phyloP scores from a whole-genome alignment of 2,797 vertebrate genomes.

The Chiroxiphia lanceolata region DNA sequence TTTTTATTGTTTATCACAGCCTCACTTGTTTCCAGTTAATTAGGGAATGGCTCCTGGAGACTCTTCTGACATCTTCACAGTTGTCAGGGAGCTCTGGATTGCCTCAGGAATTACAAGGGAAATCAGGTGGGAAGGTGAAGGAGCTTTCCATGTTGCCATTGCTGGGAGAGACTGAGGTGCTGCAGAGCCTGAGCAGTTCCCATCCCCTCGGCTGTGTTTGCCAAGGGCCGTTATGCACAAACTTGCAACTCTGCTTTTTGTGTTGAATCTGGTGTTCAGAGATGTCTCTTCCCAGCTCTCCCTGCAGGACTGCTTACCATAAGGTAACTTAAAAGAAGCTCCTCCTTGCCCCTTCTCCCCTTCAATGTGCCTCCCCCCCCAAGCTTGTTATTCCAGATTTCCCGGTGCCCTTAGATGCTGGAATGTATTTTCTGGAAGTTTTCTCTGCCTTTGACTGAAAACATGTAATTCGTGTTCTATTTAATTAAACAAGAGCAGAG shows the following conservation, averaged over 20 bases:
- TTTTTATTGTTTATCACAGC: background rate
- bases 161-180: background rate
- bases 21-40: background rate
- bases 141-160: background rate
- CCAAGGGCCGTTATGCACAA: background rate
- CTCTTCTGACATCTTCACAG: background rate
- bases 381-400: conserved; percentile 28
- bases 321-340: background rate
- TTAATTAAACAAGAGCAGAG: background rate
- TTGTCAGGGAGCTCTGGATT: background rate
- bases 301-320: background rate
- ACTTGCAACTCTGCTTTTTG: background rate
- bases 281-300: background rate
- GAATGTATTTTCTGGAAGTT: background rate
- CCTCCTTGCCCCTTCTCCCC: background rate
- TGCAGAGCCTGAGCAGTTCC: background rate
- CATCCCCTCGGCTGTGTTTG: background rate
- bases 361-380: background rate
- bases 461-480: background rate
- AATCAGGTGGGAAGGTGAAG: background rate
- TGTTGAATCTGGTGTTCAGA: background rate
- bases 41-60: background rate
- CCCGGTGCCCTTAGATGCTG: background rate
- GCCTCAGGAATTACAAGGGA: background rate
- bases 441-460: conserved; percentile 6